phyloP scores from a whole-genome alignment of 2,888 invertebrate genomes.

The Rhagonycha fulva region DNA sequence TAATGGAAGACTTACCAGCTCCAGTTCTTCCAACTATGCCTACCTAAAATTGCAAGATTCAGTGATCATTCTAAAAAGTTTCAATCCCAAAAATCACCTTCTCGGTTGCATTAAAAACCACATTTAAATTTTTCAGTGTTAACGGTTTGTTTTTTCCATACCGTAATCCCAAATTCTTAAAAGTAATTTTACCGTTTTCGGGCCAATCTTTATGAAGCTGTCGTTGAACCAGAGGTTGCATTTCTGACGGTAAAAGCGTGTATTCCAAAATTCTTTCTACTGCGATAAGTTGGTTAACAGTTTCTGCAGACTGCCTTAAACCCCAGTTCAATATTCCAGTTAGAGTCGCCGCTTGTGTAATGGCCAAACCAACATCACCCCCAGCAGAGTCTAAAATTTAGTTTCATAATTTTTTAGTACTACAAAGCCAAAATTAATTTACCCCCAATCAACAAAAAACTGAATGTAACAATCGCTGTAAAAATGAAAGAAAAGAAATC shows the following conservation, averaged over 20 bases:
- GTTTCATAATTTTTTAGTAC: slow-evolving; percentile 15
- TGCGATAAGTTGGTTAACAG: slow-evolving; percentile 75
- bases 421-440: slow-evolving; percentile 26
- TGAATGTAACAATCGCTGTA: slow-evolving; percentile 67
- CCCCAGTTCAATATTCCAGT: slow-evolving; percentile 75
- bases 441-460: slow-evolving; percentile 60
- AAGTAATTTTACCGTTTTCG: slow-evolving; percentile 64
- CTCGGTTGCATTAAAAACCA: slow-evolving; percentile 69
- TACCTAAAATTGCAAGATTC: slow-evolving; percentile 57
- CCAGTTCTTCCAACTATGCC: slow-evolving; percentile 85
- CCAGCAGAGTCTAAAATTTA: slow-evolving; percentile 47
- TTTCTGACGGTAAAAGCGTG: slow-evolving; percentile 65
- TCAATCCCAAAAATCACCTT: slow-evolving; percentile 63
- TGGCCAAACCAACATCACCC: slow-evolving; percentile 67
- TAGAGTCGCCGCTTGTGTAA: slow-evolving; percentile 65
- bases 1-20: slow-evolving; percentile 80
- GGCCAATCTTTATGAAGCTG: slow-evolving; percentile 72
- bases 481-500: slow-evolving; percentile 70
- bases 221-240: slow-evolving; percentile 56
- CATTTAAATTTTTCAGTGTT: slow-evolving; percentile 73
- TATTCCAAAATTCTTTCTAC: slow-evolving; percentile 88
- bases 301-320: slow-evolving; percentile 82
- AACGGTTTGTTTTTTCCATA: slow-evolving; percentile 66
- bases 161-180: slow-evolving; percentile 66
- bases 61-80: neutral